A percentile compares a stretch with the other conserved stretches of the same genome.
phyloP scores from a whole-genome alignment of 2,888 invertebrate species.

The Apomyelois bistriatella region DNA sequence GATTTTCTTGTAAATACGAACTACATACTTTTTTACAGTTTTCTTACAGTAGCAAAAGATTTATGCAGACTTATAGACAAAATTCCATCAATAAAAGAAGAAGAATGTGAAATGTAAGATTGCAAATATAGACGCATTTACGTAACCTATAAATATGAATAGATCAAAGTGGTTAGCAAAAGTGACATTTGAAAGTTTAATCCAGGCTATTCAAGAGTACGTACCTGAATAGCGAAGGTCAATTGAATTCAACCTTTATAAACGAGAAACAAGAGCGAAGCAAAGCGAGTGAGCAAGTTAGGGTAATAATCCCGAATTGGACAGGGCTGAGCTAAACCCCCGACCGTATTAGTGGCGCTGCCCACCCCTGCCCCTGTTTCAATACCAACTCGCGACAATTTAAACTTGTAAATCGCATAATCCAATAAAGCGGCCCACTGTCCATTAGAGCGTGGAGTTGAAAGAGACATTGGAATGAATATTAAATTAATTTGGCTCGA shows the following conservation, averaged over 20 bases:
- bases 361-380: constrained; percentile 58
- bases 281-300: constrained; percentile 20
- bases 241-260: constrained; percentile 26
- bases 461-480: constrained; percentile 33
- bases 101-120: no score
- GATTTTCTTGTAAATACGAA: no score
- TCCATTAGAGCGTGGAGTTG: constrained; percentile 47
- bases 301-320: constrained; percentile 25
- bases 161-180: background rate
- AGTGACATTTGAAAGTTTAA: background rate
- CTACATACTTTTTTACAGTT: no score
- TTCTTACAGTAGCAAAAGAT: no score
- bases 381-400: constrained; percentile 50
- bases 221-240: background rate
- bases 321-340: constrained; percentile 23
- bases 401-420: constrained; percentile 69
- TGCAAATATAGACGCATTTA: no score
- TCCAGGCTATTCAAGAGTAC: constrained; percentile 14
- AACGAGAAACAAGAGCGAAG: constrained; percentile 23
- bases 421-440: constrained; percentile 62
- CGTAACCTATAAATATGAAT: background rate
- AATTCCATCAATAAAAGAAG: no score
- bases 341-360: constrained; percentile 45
- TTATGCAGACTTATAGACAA: no score
- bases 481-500: constrained; percentile 27